phyloP scores from a whole-genome alignment of 2,888 invertebrate genomes.

The Phyllotreta striolata region DNA sequence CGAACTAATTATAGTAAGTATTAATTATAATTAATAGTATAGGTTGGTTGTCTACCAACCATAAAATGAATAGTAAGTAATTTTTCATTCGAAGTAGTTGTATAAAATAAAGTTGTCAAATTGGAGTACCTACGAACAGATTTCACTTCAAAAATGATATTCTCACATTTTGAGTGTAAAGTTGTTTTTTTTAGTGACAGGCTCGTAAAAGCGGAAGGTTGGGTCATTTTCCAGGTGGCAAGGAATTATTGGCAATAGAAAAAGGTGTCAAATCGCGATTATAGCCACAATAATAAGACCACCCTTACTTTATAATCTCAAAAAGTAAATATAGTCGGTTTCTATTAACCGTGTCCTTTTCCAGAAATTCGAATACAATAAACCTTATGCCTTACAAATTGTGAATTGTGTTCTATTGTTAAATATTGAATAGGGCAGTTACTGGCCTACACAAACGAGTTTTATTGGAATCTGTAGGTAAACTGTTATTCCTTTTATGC shows the following conservation, averaged over 20 bases:
- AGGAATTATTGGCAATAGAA: not conserved
- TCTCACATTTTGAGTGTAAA: too few species aligned
- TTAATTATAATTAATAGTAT: too few species aligned
- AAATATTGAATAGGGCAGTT: constrained; percentile 10
- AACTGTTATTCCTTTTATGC: not conserved
- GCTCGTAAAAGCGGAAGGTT: too few species aligned
- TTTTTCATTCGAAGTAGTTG: too few species aligned
- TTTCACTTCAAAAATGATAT: too few species aligned
- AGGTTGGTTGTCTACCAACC: too few species aligned
- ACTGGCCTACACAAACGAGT: constrained; percentile 5
- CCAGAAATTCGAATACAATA: constrained; percentile 15
- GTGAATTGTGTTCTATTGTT: constrained; percentile 13
- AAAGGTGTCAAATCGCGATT: constrained; percentile 17
- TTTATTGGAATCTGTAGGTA: constrained; percentile 7
- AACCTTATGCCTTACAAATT: constrained; percentile 18
- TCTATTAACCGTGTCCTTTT: constrained; percentile 19
- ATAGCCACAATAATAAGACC: constrained; percentile 16
- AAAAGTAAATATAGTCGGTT: constrained; percentile 14
- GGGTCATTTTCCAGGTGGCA: constrained; percentile 13
- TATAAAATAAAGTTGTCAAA: too few species aligned
- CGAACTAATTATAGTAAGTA: too few species aligned
- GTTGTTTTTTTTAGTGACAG: too few species aligned
- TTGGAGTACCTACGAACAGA: too few species aligned
- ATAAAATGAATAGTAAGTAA: too few species aligned
- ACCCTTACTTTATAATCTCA: constrained; percentile 12